These are phyloP conservation scores for Loripinus fragilis DNA, from an alignment of 2,888 invertebrate genomes.

Conservation along the genomic window DNA sequence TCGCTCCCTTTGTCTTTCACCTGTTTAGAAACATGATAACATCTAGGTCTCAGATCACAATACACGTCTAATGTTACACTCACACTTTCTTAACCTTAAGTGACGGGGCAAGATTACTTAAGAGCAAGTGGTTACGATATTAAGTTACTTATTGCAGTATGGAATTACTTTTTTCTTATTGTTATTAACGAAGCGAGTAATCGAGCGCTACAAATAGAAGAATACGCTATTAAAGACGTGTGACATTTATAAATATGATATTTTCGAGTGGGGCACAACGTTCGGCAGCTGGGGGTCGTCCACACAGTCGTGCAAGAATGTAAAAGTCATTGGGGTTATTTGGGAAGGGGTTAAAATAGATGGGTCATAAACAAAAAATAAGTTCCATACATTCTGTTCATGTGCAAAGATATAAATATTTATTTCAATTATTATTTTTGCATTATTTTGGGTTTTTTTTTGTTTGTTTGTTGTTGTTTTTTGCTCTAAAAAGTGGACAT, in stretches of 20 bases:
- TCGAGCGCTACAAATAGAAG: conserved; percentile 5
- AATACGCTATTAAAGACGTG: neutral
- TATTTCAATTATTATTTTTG: too few relatives aligned
- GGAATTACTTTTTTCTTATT: too few relatives aligned
- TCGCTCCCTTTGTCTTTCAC: neutral
- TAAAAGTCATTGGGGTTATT: too few relatives aligned
- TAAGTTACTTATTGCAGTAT: too few relatives aligned
- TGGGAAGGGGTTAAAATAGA: too few relatives aligned
- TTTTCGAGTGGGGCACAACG: conserved; percentile 6
- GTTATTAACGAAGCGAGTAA: neutral
- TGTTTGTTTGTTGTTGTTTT: too few relatives aligned
- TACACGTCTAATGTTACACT: neutral
- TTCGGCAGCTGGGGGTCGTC: neutral
- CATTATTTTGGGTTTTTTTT: too few relatives aligned
- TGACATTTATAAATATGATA: conserved; percentile 14
- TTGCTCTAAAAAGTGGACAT: too few relatives aligned
- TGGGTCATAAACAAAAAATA: too few relatives aligned
- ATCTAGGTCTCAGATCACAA: neutral
- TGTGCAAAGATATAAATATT: too few relatives aligned
- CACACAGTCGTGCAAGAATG: too few relatives aligned
- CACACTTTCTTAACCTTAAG: neutral
- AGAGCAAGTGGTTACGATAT: neutral
- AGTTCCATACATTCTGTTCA: too few relatives aligned
- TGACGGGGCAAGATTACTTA: neutral
- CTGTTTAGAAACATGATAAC: conserved; percentile 5